A percentile compares a stretch with the other conserved stretches of the same genome.
phyloP scores from a whole-genome alignment of 35 echinoderm and acorn worm species.

The Hemicentrotus pulcherrimus region DNA sequence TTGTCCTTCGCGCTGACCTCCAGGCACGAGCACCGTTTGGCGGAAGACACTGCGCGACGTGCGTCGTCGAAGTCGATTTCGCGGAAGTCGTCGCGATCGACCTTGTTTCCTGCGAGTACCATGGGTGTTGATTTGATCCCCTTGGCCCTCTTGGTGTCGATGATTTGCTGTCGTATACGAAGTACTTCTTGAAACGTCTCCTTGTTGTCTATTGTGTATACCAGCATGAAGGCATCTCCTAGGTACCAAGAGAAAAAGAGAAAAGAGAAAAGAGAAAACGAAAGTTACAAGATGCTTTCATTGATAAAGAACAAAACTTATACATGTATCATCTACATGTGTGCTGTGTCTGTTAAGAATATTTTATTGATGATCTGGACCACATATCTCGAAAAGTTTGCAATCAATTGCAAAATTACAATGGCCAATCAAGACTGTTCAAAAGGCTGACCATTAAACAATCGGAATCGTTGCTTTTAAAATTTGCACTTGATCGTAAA shows the following conservation, averaged over 20 bases:
- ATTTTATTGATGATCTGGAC: no score
- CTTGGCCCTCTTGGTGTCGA: constrained; percentile 77
- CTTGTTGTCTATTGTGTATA: constrained; percentile 85
- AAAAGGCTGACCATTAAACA: no score
- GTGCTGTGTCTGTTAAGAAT: no score
- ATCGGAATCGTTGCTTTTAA: no score
- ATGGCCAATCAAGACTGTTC: no score
- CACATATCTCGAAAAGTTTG: no score
- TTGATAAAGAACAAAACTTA: background rate
- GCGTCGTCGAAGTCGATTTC: constrained; percentile 82
- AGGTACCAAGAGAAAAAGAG: background rate
- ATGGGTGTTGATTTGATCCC: constrained; percentile 80
- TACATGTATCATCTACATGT: no score
- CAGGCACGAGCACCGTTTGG: constrained; percentile 73
- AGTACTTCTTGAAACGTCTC: constrained; percentile 88
- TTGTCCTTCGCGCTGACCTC: constrained; percentile 82
- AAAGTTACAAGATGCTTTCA: background rate
- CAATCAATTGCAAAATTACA: no score
- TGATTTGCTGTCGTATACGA: constrained; percentile 78
- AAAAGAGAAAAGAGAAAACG: background rate
- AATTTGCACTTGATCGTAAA: no score
- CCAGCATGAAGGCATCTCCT: constrained; percentile 90
- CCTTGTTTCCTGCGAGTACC: constrained; percentile 93
- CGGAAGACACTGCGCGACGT: constrained; percentile 67
- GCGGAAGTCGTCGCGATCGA: constrained; percentile 59